Evolutionary conservation across 2,797 vertebrate genomes (phyloP).

Genomic region (Crypturellus tataupa): DNA sequence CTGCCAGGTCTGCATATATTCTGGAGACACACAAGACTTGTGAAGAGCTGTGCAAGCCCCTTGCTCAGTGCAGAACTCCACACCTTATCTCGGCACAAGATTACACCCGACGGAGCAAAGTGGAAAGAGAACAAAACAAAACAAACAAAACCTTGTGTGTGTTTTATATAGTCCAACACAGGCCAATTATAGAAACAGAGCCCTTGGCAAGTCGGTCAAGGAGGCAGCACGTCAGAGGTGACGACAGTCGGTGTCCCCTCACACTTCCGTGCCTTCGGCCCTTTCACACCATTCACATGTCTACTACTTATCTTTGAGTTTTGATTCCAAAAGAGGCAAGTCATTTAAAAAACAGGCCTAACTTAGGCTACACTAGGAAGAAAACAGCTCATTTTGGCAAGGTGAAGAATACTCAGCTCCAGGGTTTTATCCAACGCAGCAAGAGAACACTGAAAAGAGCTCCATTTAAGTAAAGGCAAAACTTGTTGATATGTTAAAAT

Average conservation of each 20-base stretch:
- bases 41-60: fast-evolving
- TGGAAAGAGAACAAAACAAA: neutral
- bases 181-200: neutral
- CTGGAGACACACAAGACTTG: neutral
- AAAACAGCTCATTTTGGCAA: neutral
- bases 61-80: fast-evolving
- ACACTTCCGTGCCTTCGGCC: neutral
- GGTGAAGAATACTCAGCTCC: neutral
- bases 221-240: neutral
- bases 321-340: neutral
- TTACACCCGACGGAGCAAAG: neutral
- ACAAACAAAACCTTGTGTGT: fast-evolving
- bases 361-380: neutral
- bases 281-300: neutral
- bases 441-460: neutral
- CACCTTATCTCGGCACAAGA: fast-evolving
- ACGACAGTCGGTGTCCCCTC: neutral
- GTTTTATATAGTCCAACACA: neutral
- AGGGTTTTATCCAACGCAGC: neutral
- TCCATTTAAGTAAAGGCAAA: neutral
- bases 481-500: neutral
- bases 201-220: fast-evolving
- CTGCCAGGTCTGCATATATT: neutral
- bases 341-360: neutral
- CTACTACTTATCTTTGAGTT: neutral